Conservation (phyloP, 2,888 invertebrate species). For the Pollenia amentaria region DNA sequence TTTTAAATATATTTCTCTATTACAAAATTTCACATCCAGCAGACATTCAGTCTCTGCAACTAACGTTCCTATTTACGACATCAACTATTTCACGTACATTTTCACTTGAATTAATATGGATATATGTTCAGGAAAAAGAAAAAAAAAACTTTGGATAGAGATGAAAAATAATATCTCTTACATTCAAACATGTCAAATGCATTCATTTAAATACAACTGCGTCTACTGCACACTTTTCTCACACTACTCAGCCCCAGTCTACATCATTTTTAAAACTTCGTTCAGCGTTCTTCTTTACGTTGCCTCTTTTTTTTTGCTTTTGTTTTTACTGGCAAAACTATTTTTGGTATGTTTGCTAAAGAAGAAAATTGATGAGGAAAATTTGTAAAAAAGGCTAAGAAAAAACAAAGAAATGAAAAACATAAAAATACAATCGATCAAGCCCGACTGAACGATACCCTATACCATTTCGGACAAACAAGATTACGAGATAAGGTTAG, state of each 20-base stretch:
- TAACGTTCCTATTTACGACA: conserved; percentile 28
- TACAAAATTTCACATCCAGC: conserved; percentile 3
- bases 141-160: conserved; percentile 10
- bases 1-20: conserved; percentile 7
- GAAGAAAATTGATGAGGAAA: conserved; percentile 65
- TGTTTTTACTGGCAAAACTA: conserved; percentile 50
- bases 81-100: conserved; percentile 57
- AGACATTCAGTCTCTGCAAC: conserved; percentile 24
- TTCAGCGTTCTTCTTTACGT: conserved; percentile 5
- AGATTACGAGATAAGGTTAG: too few species aligned
- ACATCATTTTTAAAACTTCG: conserved; percentile 55
- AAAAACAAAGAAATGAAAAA: conserved; percentile 15
- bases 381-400: conserved; percentile 13
- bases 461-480: too few species aligned
- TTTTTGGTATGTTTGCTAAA: conserved; percentile 59
- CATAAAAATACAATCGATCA: neutral
- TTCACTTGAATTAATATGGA: conserved; percentile 53
- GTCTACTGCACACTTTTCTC: conserved; percentile 1
- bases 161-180: conserved; percentile 55
- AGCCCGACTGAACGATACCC: too few species aligned
- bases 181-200: conserved; percentile 69
- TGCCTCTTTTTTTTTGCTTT: neutral
- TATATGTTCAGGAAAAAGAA: neutral
- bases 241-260: conserved; percentile 2
- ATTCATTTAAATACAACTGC: conserved; percentile 46